Percentiles rank a stretch among this genome's conserved stretches.
These are phyloP conservation scores for Beroe forskalii DNA, from an alignment of 37 sponge, comb jelly and placozoan genomes.

Conservation along the genomic window DNA sequence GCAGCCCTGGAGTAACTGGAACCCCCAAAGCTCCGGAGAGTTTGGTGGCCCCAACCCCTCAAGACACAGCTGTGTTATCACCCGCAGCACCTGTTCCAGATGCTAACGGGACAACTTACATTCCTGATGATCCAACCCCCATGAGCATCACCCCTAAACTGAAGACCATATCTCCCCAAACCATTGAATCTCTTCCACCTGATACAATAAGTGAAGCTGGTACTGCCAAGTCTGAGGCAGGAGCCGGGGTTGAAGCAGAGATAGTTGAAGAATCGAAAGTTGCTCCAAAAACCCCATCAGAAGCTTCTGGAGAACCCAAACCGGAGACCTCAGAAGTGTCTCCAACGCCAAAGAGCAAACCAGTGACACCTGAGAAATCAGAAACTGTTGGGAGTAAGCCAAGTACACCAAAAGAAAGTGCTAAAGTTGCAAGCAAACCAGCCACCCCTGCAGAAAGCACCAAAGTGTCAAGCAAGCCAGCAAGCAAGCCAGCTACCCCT, in stretches of 20 bases:
- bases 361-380: too few species aligned
- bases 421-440: too few species aligned
- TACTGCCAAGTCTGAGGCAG: not conserved
- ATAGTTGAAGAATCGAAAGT: not conserved
- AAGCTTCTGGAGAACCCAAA: too few species aligned
- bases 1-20: not conserved
- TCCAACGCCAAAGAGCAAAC: too few species aligned
- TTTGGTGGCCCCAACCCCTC: not conserved
- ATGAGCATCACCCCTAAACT: conserved; percentile 34
- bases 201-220: conserved; percentile 7
- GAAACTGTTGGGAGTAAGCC: too few species aligned
- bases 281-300: not conserved
- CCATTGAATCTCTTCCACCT: conserved; percentile 12
- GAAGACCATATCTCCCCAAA: not conserved
- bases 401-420: too few species aligned
- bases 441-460: too few species aligned
- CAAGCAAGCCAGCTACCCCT: too few species aligned
- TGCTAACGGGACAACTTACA: not conserved
- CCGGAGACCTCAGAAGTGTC: too few species aligned
- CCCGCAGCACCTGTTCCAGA: not conserved
- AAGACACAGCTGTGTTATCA: not conserved
- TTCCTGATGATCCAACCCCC: not conserved
- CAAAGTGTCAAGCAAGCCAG: too few species aligned
- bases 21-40: not conserved
- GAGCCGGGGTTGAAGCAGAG: not conserved